Evolutionary conservation across 2,888 invertebrate species (phyloP).

Genomic region (Lordiphosa fenestrarum): DNA sequence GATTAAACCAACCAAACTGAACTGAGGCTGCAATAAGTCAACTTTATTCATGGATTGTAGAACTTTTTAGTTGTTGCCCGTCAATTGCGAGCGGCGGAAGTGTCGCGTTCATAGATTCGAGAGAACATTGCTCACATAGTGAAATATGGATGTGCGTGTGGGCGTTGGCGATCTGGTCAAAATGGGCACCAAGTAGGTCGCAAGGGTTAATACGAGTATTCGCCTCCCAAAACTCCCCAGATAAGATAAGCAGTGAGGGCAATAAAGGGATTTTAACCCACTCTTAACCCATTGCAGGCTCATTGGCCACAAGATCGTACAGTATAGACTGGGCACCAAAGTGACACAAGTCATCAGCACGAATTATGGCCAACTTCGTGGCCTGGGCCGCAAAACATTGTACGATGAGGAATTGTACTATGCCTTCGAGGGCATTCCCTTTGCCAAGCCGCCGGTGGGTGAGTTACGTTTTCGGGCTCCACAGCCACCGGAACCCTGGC

Average conservation of each 20-base stretch:
- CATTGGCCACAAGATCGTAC: slow-evolving; percentile 66
- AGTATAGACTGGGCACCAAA: slow-evolving; percentile 64
- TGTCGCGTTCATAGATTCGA: slow-evolving; percentile 13
- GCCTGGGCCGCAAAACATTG: slow-evolving; percentile 62
- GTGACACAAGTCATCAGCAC: slow-evolving; percentile 62
- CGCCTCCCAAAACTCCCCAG: not conserved
- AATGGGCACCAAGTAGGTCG: slow-evolving; percentile 53
- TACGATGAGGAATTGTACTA: slow-evolving; percentile 61
- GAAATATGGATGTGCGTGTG: slow-evolving; percentile 47
- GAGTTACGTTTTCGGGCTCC: slow-evolving; percentile 78
- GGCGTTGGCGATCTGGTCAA: slow-evolving; percentile 46
- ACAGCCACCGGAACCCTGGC: slow-evolving; percentile 78
- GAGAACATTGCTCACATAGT: not conserved
- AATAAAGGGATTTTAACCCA: no score
- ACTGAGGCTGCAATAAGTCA: slow-evolving; percentile 27
- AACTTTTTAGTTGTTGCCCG: slow-evolving; percentile 43
- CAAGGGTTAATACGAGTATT: no score
- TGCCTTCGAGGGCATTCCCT: slow-evolving; percentile 72
- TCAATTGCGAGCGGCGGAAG: slow-evolving; percentile 51
- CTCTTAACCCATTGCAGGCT: slow-evolving; percentile 40
- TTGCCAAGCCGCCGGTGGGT: slow-evolving; percentile 80
- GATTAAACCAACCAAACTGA: slow-evolving; percentile 25
- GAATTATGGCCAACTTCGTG: slow-evolving; percentile 66
- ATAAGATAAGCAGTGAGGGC: no score
- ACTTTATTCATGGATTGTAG: slow-evolving; percentile 5